phyloP scores from a whole-genome alignment of 2,888 invertebrate species.

The Cartodere bifasciata region DNA sequence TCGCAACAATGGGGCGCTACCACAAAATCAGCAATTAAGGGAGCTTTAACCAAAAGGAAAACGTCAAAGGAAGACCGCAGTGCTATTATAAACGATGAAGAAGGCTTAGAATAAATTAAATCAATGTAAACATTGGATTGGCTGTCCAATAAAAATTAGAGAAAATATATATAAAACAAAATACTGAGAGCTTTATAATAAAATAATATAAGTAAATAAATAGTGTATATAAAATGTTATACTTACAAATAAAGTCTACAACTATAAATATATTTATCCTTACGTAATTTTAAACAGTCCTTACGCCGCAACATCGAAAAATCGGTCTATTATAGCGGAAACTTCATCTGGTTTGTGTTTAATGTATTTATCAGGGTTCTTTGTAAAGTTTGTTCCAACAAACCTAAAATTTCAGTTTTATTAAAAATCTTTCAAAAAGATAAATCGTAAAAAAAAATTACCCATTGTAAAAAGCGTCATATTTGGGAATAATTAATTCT shows the following conservation, averaged over 20 bases:
- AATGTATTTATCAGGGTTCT: constrained; percentile 87
- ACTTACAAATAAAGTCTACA: too few relatives aligned
- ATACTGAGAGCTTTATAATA: too few relatives aligned
- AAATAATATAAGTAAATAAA: too few relatives aligned
- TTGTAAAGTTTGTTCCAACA: constrained; percentile 69
- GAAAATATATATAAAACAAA: too few relatives aligned
- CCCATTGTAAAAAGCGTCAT: constrained; percentile 66
- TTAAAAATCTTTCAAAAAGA: constrained; percentile 3
- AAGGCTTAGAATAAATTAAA: too few relatives aligned
- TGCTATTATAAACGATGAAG: constrained; percentile 32
- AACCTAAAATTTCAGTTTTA: constrained; percentile 39
- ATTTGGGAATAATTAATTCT: constrained; percentile 75
- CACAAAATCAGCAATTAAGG: constrained; percentile 30
- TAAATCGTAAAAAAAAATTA: constrained; percentile 28
- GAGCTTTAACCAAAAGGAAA: constrained; percentile 28
- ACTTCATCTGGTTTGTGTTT: constrained; percentile 82
- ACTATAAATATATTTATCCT: too few relatives aligned
- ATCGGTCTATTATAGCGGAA: constrained; percentile 69
- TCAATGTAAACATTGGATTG: too few relatives aligned
- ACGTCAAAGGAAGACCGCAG: constrained; percentile 31
- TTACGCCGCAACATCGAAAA: constrained; percentile 82
- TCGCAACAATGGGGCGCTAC: constrained; percentile 50
- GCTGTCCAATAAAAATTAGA: too few relatives aligned
- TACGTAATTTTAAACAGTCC: too few relatives aligned
- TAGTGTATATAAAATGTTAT: too few relatives aligned